Conservation (phyloP, 2,888 invertebrate genomes). For the Thelaira solivaga region DNA sequence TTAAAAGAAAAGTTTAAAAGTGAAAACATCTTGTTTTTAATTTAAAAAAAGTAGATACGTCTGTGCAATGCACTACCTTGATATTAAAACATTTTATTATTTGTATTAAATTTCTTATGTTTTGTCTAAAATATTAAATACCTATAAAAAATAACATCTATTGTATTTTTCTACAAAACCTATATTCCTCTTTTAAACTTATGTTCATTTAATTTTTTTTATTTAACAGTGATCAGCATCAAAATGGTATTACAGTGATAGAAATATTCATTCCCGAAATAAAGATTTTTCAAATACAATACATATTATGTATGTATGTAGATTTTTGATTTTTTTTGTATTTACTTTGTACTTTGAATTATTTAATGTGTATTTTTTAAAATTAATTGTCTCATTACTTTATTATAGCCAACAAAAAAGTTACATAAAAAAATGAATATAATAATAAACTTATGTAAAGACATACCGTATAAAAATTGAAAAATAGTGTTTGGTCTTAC, state of each 20-base stretch:
- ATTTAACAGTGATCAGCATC: conserved; percentile 15
- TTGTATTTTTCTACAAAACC: conserved; percentile 61
- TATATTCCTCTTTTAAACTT: conserved; percentile 45
- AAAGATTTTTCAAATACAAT: conserved; percentile 63
- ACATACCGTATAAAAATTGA: too few relatives aligned
- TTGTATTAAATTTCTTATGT: conserved; percentile 11
- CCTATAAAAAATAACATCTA: conserved; percentile 15
- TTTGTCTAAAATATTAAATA: conserved; percentile 22
- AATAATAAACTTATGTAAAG: neutral
- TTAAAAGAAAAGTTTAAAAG: conserved; percentile 6
- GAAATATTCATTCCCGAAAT: conserved; percentile 71
- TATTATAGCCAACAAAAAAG: conserved; percentile 16
- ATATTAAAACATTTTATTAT: conserved; percentile 24
- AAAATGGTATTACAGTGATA: conserved; percentile 36
- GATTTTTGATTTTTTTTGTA: conserved; percentile 42
- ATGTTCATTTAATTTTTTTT: conserved; percentile 15
- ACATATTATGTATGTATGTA: too few relatives aligned
- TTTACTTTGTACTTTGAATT: conserved; percentile 12
- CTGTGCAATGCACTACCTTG: conserved; percentile 36
- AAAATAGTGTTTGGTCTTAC: too few relatives aligned
- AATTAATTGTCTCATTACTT: conserved; percentile 33
- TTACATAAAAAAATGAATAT: too few relatives aligned
- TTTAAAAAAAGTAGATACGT: neutral
- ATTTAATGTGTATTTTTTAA: conserved; percentile 25
- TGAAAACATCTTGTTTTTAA: conserved; percentile 16